Percentiles rank a stretch among this genome's conserved stretches.
These are phyloP conservation scores for Lamprologus lemairii DNA, from an alignment of 2,113 vertebrate genomes.

Conservation along the genomic window DNA sequence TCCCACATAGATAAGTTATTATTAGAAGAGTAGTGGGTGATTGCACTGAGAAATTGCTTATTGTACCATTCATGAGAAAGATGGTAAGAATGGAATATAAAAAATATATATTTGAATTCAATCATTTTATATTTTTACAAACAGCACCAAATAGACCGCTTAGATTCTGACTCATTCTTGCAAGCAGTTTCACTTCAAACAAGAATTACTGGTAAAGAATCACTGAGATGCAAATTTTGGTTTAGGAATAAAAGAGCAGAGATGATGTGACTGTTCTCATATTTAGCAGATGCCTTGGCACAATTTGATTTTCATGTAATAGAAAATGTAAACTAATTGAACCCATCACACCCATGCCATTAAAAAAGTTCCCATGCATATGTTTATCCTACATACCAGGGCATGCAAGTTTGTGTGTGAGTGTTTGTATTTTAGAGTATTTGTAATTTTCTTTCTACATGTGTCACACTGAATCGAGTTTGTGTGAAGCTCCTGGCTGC, in stretches of 20 bases:
- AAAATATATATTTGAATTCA: not conserved
- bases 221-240: not conserved
- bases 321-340: not conserved
- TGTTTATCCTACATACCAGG: not conserved
- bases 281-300: not conserved
- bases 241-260: not conserved
- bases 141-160: not conserved
- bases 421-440: not conserved
- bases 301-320: not conserved
- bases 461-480: not conserved
- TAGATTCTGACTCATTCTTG: not conserved
- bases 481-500: not conserved
- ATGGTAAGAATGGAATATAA: not conserved
- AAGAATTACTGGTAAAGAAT: not conserved
- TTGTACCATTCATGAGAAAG: not conserved
- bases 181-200: not conserved
- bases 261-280: not conserved
- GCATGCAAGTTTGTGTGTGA: not conserved
- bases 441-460: not conserved
- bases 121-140: not conserved
- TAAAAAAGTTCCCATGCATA: not conserved
- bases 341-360: not conserved
- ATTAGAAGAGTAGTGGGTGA: not conserved
- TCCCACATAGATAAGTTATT: conserved; percentile 1
- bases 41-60: not conserved